Base-by-base conservation (phyloP, 2,113 vertebrate genomes). In the Pedetes capensis region DNA sequence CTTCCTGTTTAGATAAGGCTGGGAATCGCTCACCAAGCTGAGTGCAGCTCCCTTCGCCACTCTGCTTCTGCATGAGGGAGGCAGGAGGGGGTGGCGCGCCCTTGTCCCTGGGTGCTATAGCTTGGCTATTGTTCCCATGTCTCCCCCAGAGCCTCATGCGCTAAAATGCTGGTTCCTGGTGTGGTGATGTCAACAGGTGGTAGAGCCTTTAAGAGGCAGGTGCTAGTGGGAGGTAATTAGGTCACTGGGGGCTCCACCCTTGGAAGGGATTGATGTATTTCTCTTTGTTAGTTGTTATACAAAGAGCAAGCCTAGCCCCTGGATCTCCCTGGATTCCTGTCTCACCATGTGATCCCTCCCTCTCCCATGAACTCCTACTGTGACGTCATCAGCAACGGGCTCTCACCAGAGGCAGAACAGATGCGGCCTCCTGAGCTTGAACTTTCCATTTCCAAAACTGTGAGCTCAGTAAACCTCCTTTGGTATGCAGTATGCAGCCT, bases 11-110 rank as follows among this genome's bases (percentile, higher is more conserved):
- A 20, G 3, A n/a, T 39, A 42, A 80, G 34, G 85, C 25, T 18
- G 2, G n/a, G 20, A 32, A 0, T 3, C 18, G 39, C 27, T 34
- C 1, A 0, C 34, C 51, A 29, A 83, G 37, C 69, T n/a, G 18
- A 16, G 14, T 39, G 23, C 74, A 18, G 0, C 32, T 25, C 17
- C 23, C 51, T 23, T 72, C 55, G 39, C 23, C 49, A 72, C 47
- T 9, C 12, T 34, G 23, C 32, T 85, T 79, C 34, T 25, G 5
- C 53, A 29, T 4, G 37, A 23, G 44, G 23, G 63, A 23, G 25
- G 53, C 2, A 22, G 23, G 29, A 34, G n/a, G 39, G n/a, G 6
- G 4, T 18, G 1, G 3, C 6, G 4, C 16, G 25, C 10, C 42
- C 59, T 22, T 12, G 14, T 5, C 14, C 18, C 14, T 25, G n/a